Base-by-base conservation (phyloP, 2,888 invertebrate species). In the Scaptodrosophila latifasciaeformis region DNA sequence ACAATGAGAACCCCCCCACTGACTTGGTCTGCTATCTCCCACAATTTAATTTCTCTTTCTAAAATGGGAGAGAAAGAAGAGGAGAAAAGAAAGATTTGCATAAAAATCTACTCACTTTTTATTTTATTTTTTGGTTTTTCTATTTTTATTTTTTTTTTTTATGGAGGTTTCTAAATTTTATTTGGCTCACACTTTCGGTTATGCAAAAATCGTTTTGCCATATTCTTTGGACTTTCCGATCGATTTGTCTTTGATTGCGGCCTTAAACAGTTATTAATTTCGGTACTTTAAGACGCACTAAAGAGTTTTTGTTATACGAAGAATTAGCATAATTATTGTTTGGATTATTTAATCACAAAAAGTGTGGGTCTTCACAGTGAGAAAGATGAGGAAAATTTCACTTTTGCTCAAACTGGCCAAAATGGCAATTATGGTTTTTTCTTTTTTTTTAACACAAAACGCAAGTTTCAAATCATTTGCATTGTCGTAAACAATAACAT, bases 281-380 rank as follows among this genome's bases (percentile, higher is more conserved):
- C n/a, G 1, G 5, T n/a, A 34, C 13, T n/a, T 34, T 34, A n/a
- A n/a, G n/a, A n/a, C n/a, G n/a, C n/a, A n/a, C n/a, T 24, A 24
- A 24, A 24, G 24, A 24, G 24, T 24, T 3, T 24, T 24, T 7
- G 3, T 10, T 31, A n/a, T 10, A n/a, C 27, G 9, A 5, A 44
- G 64, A 70, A 79, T 72, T 70, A 67, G 43, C 71, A 60, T 70
- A 67, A 70, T 58, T 72, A 52, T 62, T 56, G 54, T 62, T 24
- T 17, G 37, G 61, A 57, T 51, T 52, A n/a, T 40, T 40, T 21
- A 40, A 24, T 24, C 24, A 24, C 24, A 7, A 24, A 3, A 7
- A 24, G 24, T 5, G 24, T 24, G 24, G 24, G 7, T n/a, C n/a
- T 24, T 24, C 24, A 7, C 24, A 21, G 40, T 19, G 40, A 17